Evolutionary conservation across 2,113 vertebrate genomes (phyloP).

Genomic region (Odobenus rosmarus): DNA sequence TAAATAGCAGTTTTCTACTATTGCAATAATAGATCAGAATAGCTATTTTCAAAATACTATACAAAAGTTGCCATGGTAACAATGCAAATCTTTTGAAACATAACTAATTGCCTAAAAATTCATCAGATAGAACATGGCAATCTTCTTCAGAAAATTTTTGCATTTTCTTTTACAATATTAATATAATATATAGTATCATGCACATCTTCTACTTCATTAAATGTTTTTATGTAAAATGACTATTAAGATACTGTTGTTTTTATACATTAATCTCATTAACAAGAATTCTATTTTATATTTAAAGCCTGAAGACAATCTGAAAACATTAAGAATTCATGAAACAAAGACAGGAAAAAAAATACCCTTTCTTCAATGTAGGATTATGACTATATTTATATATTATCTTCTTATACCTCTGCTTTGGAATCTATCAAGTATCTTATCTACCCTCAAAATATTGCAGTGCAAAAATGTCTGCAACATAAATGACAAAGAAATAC

Average conservation of each 20-base stretch:
- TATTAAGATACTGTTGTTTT: constrained; percentile 16
- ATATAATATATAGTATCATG: background rate
- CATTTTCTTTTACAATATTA: constrained; percentile 33
- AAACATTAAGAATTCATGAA: constrained; percentile 55
- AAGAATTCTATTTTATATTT: constrained; percentile 45
- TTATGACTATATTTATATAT: background rate
- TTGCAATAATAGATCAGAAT: background rate
- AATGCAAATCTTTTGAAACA: constrained; percentile 53
- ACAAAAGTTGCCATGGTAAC: constrained; percentile 80
- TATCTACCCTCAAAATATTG: constrained; percentile 35
- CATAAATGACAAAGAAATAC: constrained; percentile 39
- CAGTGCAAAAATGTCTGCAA: constrained; percentile 17
- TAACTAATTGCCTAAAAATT: constrained; percentile 61
- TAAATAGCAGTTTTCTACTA: constrained; percentile 20
- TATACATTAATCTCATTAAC: constrained; percentile 40
- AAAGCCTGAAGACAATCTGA: constrained; percentile 50
- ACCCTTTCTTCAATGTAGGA: background rate
- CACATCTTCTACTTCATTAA: constrained; percentile 42
- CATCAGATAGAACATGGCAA: constrained; percentile 25
- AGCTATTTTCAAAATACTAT: constrained; percentile 15
- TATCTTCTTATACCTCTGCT: constrained; percentile 47
- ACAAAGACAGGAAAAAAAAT: background rate
- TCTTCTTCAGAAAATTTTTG: background rate
- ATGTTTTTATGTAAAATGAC: background rate
- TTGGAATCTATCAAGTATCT: constrained; percentile 56